These are phyloP conservation scores for Thecophora atra DNA, from an alignment of 2,888 invertebrate genomes.

Conservation along the genomic window DNA sequence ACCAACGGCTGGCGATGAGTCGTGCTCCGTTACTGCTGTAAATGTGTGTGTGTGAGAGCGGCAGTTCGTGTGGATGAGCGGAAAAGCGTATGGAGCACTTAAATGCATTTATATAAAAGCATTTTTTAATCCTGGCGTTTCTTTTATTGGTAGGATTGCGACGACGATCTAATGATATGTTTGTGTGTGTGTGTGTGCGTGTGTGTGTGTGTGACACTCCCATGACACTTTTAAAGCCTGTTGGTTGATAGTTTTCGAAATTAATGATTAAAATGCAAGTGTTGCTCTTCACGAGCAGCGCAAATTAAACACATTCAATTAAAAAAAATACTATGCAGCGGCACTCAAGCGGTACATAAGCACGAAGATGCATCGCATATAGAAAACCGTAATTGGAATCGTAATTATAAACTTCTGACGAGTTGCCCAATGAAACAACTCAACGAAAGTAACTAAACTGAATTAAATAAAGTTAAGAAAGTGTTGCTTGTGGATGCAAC, in stretches of 20 bases:
- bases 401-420: too few species aligned
- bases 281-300: background rate
- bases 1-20: background rate
- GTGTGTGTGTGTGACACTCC: background rate
- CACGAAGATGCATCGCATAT: too few species aligned
- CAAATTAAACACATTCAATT: constrained; percentile 12
- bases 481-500: too few species aligned
- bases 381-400: too few species aligned
- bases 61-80: background rate
- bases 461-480: too few species aligned
- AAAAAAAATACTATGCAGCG: too few species aligned
- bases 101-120: constrained; percentile 27
- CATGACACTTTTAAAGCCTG: background rate
- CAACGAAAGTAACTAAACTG: too few species aligned
- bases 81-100: background rate
- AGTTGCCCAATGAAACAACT: too few species aligned
- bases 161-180: constrained; percentile 1
- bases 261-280: background rate
- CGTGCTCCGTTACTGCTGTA: constrained; percentile 5
- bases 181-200: background rate
- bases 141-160: background rate
- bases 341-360: too few species aligned
- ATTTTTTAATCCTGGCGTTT: background rate
- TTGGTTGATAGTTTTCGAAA: background rate
- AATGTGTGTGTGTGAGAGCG: background rate